Base-by-base conservation (phyloP, 2,888 invertebrate species). In the Lutraria lutraria region DNA sequence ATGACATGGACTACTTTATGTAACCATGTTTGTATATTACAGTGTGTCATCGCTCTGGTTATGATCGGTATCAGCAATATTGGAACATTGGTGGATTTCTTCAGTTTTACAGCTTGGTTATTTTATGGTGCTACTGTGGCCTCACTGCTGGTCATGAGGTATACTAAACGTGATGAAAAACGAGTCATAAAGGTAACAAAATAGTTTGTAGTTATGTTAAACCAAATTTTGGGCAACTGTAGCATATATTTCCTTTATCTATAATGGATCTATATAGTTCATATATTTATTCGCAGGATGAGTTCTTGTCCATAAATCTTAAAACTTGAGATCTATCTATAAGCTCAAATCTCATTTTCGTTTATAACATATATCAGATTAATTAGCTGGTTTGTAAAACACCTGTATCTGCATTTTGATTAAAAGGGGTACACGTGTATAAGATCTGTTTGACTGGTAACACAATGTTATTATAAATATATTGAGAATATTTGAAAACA, bases 71-170 rank as follows among this genome's bases (percentile, higher is more conserved):
- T 99, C 92, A 99, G 99, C 89, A 98, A 99, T 94, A 99, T 99
- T 94, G 98, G 98, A 96, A 98, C 98, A 83, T 97, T 99, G 96
- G 99, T 99, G 95, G 99, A 99, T 97, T 99, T 99, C 97, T 99
- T 99, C 97, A 99, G 99, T 96, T 99, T 99, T 97, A 99, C 99
- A 83, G 99, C 99, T 54, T 99, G 99, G 99, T 98, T 99, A 95
- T 99, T 99, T 97, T 99, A 99, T 96, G 99, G 99, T 43, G 98
- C 98, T 93, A 98, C 99, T 81, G 99, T 99, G 98, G 96, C 98
- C 91, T 98, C 99, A 15, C 97, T 99, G 87, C 98, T 99, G 95
- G 98, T 99, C 89, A 98, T 99, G 98, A 97, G 99, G 96, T 98
- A 97, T 96, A 99, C 98, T 93, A 98, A 98, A 97, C 95, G 94